A percentile compares a stretch with the other conserved stretches of the same genome.
Conservation (phyloP, 53 echinoderm and acorn worm species). For the Zoroaster sp. region DNA sequence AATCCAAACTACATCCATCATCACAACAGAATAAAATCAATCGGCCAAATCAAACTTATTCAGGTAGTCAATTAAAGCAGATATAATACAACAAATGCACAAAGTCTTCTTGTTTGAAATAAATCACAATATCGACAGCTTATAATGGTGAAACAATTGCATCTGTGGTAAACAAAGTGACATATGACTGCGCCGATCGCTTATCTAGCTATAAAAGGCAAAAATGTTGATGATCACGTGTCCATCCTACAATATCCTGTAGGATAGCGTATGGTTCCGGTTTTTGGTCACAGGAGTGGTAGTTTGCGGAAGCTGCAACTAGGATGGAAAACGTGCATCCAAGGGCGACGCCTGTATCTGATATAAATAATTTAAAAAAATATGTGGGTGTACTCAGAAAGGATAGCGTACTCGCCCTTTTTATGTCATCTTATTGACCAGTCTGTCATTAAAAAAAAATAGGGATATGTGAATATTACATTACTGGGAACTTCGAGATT, state of each 20-base stretch:
- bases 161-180: no score
- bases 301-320: constrained; percentile 11
- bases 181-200: not conserved
- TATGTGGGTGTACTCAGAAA: not conserved
- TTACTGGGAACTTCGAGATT: no score
- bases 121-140: not conserved
- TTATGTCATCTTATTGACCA: no score
- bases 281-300: not conserved
- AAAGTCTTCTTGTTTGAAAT: no score
- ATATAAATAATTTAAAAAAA: not conserved
- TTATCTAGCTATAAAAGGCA: constrained; percentile 19
- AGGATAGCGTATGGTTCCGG: not conserved
- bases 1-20: constrained; percentile 10
- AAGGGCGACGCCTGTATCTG: not conserved
- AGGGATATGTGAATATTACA: no score
- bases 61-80: not conserved
- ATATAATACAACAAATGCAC: not conserved
- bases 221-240: not conserved
- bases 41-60: not conserved
- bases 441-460: no score
- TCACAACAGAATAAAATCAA: not conserved
- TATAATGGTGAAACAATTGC: not conserved
- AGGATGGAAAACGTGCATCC: no score
- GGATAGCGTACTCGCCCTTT: not conserved
- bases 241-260: not conserved